Conservation (phyloP, 1,140 invertebrate species). For the Plectus sambesii region DNA sequence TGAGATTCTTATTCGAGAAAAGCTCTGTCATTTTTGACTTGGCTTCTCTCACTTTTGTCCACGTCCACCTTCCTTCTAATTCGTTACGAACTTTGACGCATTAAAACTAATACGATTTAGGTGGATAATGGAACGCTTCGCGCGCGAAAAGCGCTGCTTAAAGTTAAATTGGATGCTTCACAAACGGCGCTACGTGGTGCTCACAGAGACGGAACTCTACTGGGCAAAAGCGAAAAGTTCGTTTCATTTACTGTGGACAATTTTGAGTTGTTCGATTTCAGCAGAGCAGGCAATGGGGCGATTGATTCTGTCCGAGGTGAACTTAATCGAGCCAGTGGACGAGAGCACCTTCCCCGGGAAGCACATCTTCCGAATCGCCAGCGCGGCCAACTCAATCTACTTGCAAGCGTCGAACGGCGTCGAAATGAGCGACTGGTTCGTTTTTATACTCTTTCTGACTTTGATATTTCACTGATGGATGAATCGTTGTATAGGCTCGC, state of each 20-base stretch:
- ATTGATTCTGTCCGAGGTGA: conserved; percentile 33
- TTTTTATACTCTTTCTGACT: conserved; percentile 4
- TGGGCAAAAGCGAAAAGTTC: conserved; percentile 36
- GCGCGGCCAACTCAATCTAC: conserved; percentile 25
- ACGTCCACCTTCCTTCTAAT: too few species aligned
- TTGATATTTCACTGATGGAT: conserved; percentile 10
- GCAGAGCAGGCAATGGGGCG: conserved; percentile 32
- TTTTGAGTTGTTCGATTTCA: too few species aligned
- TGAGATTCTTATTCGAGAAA: too few species aligned
- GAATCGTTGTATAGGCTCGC: conserved; percentile 23
- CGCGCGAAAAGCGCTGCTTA: conserved; percentile 30
- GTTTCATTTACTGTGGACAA: too few species aligned
- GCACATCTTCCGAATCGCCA: conserved; percentile 29
- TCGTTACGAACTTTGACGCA: too few species aligned
- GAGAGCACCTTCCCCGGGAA: too few species aligned
- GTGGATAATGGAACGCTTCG: conserved; percentile 32
- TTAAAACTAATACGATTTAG: too few species aligned
- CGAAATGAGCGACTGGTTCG: conserved; percentile 39
- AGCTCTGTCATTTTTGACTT: too few species aligned
- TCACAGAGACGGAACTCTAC: conserved; percentile 29
- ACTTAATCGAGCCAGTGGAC: conserved; percentile 21
- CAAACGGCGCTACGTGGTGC: conserved; percentile 34
- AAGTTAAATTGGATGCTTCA: conserved; percentile 39
- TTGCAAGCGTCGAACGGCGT: conserved; percentile 32
- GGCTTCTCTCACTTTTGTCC: too few species aligned